Base-by-base conservation (phyloP, 2,113 vertebrate species). In the Gambusia affinis region DNA sequence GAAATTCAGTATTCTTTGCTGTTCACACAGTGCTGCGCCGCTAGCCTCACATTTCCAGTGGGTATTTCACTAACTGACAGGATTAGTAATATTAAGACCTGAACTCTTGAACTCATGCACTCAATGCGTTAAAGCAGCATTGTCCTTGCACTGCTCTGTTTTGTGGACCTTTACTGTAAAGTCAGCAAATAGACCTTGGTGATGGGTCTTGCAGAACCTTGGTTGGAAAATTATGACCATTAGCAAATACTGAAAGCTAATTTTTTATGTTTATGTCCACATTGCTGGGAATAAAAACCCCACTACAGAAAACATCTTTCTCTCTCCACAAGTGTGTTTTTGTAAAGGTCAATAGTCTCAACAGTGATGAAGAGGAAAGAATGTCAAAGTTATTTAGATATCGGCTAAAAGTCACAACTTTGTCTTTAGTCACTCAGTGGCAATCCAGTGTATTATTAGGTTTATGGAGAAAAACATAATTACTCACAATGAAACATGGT, bases 81-180 rank as follows among this genome's bases (percentile, higher is more conserved):
- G 90, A 93, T 93, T 91, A 92, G 86, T 79, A 70, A 85, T 83
- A 82, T 84, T 82, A 92, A 87, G 81, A 72, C 42, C 81, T 88
- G 88, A 88, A 89, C 85, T 88, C 73, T 88, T 86, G 85, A 91
- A 81, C 86, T 71, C 31, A 3, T 0, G 69, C 54, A 80, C 70
- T 78, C 78, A 76, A 64, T 79, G 74, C 75, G 71, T 51, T 71
- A 65, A 81, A 77, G 67, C 69, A 73, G 68, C 80, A 72, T 37
- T 22, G 62, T 19, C 54, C 70, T 76, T n/a, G 3, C 35, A 62
- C 44, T 51, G 31, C 28, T 83, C 72, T 42, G 24, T 63, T 62
- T 28, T 8, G 44, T 19, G 1, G 14, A 47, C 44, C 17, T 47
- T 47, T 47, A 47, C 15, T 6, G 44, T 47, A 47, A 19, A 19